Evolutionary conservation across 30 jellyfish, hydroid and myxozoan genomes (phyloP).

Genomic region (Aurelia aurita complex sp. Pacific): DNA sequence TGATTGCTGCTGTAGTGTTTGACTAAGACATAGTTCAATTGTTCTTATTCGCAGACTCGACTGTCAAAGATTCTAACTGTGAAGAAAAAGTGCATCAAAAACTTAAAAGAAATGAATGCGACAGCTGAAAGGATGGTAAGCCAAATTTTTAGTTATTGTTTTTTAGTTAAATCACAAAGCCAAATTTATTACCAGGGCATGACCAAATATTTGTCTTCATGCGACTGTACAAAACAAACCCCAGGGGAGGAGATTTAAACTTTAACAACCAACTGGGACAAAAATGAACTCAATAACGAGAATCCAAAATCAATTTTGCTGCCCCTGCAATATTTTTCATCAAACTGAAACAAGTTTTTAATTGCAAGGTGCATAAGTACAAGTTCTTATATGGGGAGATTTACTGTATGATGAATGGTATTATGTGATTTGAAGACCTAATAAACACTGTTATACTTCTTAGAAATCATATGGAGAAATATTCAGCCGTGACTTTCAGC

Average conservation of each 20-base stretch:
- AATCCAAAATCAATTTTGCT: too few species aligned
- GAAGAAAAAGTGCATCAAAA: slow-evolving; percentile 67
- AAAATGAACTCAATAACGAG: too few species aligned
- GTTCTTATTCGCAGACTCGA: slow-evolving; percentile 43
- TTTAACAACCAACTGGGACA: too few species aligned
- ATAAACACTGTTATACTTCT: not conserved
- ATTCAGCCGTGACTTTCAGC: slow-evolving; percentile 73
- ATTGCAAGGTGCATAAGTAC: too few species aligned
- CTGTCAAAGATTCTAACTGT: slow-evolving; percentile 77
- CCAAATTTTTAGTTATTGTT: not conserved
- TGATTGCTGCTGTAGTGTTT: not conserved
- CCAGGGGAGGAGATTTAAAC: too few species aligned
- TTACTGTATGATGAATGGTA: not conserved
- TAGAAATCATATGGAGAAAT: slow-evolving; percentile 70
- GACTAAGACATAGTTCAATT: not conserved
- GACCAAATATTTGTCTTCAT: too few species aligned
- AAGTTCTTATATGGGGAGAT: too few species aligned
- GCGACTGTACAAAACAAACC: too few species aligned
- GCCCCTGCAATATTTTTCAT: too few species aligned
- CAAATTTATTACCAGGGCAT: not conserved
- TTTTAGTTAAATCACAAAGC: not conserved
- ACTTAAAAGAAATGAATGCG: slow-evolving; percentile 80
- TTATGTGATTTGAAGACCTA: not conserved
- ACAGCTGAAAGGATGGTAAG: slow-evolving; percentile 79
- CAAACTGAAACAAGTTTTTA: too few species aligned